Evolutionary conservation across 2,113 vertebrate genomes (phyloP).

Genomic region (Hydrolagus affinis): DNA sequence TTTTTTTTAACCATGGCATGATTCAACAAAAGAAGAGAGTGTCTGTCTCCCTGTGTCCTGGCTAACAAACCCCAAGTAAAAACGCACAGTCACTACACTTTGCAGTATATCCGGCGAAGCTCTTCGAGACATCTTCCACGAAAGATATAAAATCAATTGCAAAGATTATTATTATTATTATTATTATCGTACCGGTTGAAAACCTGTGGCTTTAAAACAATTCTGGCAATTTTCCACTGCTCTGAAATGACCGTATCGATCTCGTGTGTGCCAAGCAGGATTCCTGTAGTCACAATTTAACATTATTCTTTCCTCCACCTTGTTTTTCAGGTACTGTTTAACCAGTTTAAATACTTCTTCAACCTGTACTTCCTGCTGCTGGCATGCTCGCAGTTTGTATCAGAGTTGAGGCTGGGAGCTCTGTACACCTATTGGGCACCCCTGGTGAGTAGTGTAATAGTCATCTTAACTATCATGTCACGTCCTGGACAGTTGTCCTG

Average conservation of each 20-base stretch:
- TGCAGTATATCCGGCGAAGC: no score
- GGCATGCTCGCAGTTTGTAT: constrained; percentile 92
- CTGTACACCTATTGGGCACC: constrained; percentile 98
- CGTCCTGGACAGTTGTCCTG: not conserved
- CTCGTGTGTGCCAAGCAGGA: not conserved
- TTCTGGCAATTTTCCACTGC: not conserved
- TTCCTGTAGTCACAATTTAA: not conserved
- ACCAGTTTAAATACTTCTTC: constrained; percentile 98
- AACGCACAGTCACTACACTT: no score
- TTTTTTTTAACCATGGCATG: no score
- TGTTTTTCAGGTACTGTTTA: constrained; percentile 73
- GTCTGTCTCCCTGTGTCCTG: no score
- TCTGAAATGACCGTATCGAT: not conserved
- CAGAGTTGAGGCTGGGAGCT: constrained; percentile 80
- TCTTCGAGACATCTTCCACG: no score
- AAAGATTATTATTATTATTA: no score
- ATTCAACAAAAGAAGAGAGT: no score
- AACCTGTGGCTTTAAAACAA: not conserved
- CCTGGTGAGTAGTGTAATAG: constrained; percentile 65
- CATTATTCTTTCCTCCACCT: not conserved
- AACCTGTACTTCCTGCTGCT: constrained; percentile 92
- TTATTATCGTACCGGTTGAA: no score
- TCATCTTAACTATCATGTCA: not conserved
- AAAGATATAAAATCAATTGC: no score
- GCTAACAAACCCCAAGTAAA: no score